These are phyloP conservation scores for Peromyscus eremicus DNA, from an alignment of 2,797 vertebrate genomes.

Conservation along the genomic window DNA sequence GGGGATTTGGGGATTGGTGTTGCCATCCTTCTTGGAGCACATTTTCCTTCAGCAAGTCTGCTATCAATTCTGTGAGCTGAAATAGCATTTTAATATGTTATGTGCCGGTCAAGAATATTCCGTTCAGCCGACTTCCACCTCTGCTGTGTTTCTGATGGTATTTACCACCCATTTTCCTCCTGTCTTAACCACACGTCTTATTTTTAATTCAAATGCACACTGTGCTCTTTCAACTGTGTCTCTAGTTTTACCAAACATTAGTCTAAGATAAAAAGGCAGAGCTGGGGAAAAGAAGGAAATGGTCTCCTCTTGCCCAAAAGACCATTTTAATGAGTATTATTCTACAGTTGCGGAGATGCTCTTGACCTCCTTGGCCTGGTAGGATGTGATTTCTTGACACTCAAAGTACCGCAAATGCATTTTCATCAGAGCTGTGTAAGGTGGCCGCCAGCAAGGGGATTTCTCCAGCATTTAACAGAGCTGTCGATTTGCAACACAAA, in stretches of 20 bases:
- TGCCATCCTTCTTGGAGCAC: constrained; percentile 83
- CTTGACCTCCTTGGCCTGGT: constrained; percentile 85
- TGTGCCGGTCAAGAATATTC: constrained; percentile 85
- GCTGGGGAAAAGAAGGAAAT: constrained; percentile 76
- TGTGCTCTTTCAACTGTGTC: constrained; percentile 78
- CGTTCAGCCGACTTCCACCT: constrained; percentile 86
- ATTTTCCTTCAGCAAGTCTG: constrained; percentile 86
- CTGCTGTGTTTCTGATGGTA: constrained; percentile 82
- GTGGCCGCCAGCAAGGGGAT: constrained; percentile 80
- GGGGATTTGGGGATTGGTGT: constrained; percentile 84
- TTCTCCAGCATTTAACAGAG: constrained; percentile 85
- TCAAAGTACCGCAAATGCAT: constrained; percentile 83
- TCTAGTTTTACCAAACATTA: constrained; percentile 73
- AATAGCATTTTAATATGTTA: constrained; percentile 87
- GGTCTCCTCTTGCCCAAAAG: constrained; percentile 77
- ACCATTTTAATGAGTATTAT: constrained; percentile 86
- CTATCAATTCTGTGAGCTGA: constrained; percentile 87
- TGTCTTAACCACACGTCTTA: constrained; percentile 80
- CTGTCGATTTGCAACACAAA: constrained; percentile 88
- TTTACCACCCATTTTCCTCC: constrained; percentile 82
- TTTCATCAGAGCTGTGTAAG: constrained; percentile 82
- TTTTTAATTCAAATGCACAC: constrained; percentile 85
- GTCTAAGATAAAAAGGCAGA: constrained; percentile 53
- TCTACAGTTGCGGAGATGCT: constrained; percentile 83
- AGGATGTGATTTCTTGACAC: constrained; percentile 86